Percentiles rank a stretch among this genome's conserved stretches.
Evolutionary conservation across 2,888 invertebrate genomes (phyloP).

Genomic region (Drepana falcataria): DNA sequence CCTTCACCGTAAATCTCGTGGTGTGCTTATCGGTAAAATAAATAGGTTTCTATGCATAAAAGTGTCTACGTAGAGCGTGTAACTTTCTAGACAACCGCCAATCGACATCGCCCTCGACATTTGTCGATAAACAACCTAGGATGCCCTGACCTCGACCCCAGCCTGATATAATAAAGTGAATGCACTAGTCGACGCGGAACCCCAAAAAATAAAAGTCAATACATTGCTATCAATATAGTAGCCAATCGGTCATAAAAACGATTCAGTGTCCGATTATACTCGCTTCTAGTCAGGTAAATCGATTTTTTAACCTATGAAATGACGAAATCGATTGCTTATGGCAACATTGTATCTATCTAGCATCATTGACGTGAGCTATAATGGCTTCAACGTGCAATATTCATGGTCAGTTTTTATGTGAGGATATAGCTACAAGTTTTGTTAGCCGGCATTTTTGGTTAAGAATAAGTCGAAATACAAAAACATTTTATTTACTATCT

Average conservation of each 20-base stretch:
- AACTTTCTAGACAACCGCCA: neutral
- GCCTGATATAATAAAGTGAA: neutral
- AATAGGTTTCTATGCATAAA: no score
- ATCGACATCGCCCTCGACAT: neutral
- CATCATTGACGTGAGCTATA: conserved; percentile 25
- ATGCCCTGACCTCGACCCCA: neutral
- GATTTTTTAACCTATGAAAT: conserved; percentile 50
- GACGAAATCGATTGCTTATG: conserved; percentile 57
- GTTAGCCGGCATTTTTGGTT: neutral
- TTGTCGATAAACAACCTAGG: neutral
- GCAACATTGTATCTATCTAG: conserved; percentile 48
- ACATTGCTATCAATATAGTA: conserved; percentile 43
- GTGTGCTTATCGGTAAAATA: no score
- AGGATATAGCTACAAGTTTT: conserved; percentile 1
- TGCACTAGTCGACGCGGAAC: conserved; percentile 11
- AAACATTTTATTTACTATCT: no score
- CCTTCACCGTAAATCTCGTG: no score
- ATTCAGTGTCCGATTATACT: conserved; percentile 52
- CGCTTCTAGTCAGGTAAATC: conserved; percentile 51
- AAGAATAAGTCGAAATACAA: conserved; percentile 2
- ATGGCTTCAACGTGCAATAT: conserved; percentile 9
- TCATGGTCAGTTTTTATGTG: conserved; percentile 4
- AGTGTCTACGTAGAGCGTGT: no score
- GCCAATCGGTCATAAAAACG: conserved; percentile 56
- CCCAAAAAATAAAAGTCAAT: conserved; percentile 41